Base-by-base conservation (phyloP, 2,888 invertebrate genomes). In the Cordylochernes scorpioides region DNA sequence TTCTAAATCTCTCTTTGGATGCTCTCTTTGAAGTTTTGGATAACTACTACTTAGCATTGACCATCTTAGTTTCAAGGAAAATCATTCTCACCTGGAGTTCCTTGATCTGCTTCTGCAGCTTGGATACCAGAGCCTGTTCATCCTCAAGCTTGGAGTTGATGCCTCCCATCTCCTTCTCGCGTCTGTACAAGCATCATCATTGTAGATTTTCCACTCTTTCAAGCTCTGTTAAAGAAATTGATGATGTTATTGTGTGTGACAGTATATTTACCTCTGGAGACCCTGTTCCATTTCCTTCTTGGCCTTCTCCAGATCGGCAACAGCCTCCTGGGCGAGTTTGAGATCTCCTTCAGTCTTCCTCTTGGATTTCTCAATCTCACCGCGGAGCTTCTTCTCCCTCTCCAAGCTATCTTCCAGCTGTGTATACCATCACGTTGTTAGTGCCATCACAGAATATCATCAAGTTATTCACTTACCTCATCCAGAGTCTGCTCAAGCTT, bases 341-440 rank as follows among this genome's bases (percentile, higher is more conserved):
- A 97, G 68, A 63, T 97, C 97, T 42, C 88, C 88, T 61, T 97
- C 97, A 47, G 88, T 73, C 67, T 97, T 97, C 59, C 91, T 71
- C 68, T 86, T 91, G 52, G 73, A 65, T 65, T 97, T 97, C 61
- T 97, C 97, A 50, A 91, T 77, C 57, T 97, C 97, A 47, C 71
- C 86, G 46, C 67, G 77, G 49, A 82, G 66, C 63, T 97, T 91
- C 82, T 97, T 97, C 63, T 97, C 97, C 49, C 94, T 78, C 62
- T 94, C 94, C 47, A 99, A 64, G 36, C 82, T 84, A 59, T 97
- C 97, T 58, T 97, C 94, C 46, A 97, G 67, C 46, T 57, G 10
- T 16, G 16, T 5, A 22, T n/a, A 9, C 32, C 5, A 12, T 24
- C 6, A 24, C 13, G 25, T 12, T n/a, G n/a, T n/a, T n/a, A n/a